phyloP scores from a whole-genome alignment of 2,888 invertebrate species.

The Drosophila longiperda region DNA sequence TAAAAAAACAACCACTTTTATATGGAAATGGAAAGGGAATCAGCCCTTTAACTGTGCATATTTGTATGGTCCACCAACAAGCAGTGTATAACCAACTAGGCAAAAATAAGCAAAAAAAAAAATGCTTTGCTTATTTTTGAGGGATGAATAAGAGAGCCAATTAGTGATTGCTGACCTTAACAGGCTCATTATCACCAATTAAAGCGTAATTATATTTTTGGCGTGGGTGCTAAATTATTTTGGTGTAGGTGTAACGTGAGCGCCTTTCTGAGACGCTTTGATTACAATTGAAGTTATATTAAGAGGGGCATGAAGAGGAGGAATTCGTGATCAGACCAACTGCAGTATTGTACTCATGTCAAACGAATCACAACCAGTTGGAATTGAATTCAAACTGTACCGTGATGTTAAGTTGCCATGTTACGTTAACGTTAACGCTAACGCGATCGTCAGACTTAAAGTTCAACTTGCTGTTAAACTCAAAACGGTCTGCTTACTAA shows the following conservation, averaged over 20 bases:
- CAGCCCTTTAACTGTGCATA: background rate
- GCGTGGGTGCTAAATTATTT: background rate
- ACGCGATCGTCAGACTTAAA: background rate
- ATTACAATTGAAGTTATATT: background rate
- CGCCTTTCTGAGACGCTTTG: background rate
- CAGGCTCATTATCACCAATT: background rate
- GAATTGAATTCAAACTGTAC: background rate
- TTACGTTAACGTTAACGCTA: background rate
- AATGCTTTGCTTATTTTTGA: background rate
- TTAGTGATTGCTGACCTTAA: background rate
- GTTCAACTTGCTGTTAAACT: conserved; percentile 12
- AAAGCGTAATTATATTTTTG: background rate
- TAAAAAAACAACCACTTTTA: conserved; percentile 33
- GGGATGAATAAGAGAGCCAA: background rate
- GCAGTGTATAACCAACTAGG: background rate
- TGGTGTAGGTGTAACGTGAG: background rate
- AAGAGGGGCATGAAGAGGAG: background rate
- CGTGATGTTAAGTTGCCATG: background rate
- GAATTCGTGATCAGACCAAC: background rate
- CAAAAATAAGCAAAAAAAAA: background rate
- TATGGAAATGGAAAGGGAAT: background rate
- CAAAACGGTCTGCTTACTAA: conserved; percentile 33
- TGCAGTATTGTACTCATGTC: background rate
- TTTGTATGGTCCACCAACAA: background rate
- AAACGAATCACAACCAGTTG: background rate